Evolutionary conservation across 2,888 invertebrate genomes (phyloP), one percentile per base, ranked within the genome.

Genomic region (Taphrorychus bicolor): DNA sequence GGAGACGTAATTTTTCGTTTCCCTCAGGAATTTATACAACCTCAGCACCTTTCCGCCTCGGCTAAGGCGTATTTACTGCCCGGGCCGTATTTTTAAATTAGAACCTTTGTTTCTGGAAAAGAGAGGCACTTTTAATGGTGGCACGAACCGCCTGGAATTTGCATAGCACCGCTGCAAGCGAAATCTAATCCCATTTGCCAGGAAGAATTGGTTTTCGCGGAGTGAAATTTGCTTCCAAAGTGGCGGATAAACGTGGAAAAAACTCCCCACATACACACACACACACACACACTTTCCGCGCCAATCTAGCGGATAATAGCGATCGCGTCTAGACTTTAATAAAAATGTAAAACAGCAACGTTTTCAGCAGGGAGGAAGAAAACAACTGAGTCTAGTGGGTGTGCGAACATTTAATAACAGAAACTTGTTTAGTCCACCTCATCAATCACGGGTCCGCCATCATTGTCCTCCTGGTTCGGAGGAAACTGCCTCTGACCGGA

Each of bases 381-480:
- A 32, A 32, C 11, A 3, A 11, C 11, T 32, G 32, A 3, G 32
- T 32, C n/a, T n/a, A n/a, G n/a, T n/a, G n/a, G n/a, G n/a, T n/a
- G n/a, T n/a, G n/a, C n/a, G n/a, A n/a, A n/a, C n/a, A n/a, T n/a
- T n/a, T n/a, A n/a, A n/a, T n/a, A n/a, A n/a, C n/a, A n/a, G n/a
- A n/a, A n/a, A n/a, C n/a, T n/a, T n/a, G n/a, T n/a, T 51, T 21
- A 79, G 70, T 79, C 80, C 3, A 75, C 74, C 72, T 80, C 79
- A 66, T 78, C 79, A 23, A 79, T 79, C 5, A 72, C 71, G 2
- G 79, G 78, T 5, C 78, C 78, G 23, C 71, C 74, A 66, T 69
- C 54, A 57, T 66, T 23, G 53, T 59, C 48, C 48, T 67, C 52
- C 3, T 19, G 11, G n/a, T 45, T 42, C 3, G 63, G 56, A n/a